Conservation (phyloP, 2,797 vertebrate genomes). For the Betta splendens region DNA sequence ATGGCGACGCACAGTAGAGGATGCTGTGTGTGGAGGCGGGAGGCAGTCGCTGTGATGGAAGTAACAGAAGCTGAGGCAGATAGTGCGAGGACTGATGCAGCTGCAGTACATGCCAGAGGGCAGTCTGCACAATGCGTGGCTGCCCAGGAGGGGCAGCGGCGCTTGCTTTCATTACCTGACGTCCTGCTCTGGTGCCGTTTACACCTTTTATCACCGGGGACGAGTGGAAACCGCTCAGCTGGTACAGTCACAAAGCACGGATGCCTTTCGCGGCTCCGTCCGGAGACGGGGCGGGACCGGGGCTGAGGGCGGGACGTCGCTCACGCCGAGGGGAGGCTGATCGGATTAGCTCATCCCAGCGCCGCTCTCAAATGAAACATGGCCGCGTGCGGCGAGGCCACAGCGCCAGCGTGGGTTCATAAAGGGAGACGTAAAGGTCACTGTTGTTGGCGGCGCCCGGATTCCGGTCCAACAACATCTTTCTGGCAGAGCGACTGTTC, state of each 20-base stretch:
- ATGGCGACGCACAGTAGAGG: background rate
- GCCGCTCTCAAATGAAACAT: slow-evolving; percentile 20
- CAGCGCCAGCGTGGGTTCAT: slow-evolving; percentile 40
- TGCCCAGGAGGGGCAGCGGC: slow-evolving; percentile 11
- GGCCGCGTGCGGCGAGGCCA: slow-evolving; percentile 16
- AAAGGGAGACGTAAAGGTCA: slow-evolving; percentile 55
- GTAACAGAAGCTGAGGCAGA: slow-evolving; percentile 19
- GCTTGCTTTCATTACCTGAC: slow-evolving; percentile 13
- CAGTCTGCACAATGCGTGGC: slow-evolving; percentile 28
- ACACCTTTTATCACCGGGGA: slow-evolving; percentile 2
- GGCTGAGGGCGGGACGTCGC: slow-evolving; percentile 13
- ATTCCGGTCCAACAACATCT: slow-evolving; percentile 27
- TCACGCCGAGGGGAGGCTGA: slow-evolving; percentile 26
- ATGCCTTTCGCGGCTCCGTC: slow-evolving; percentile 4
- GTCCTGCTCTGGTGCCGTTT: slow-evolving; percentile 7
- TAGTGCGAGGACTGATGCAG: slow-evolving; percentile 9
- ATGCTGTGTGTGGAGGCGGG: background rate
- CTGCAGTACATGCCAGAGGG: slow-evolving; percentile 3
- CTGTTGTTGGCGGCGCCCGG: slow-evolving; percentile 35
- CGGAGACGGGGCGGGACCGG: slow-evolving; percentile 15
- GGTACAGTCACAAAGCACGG: slow-evolving; percentile 13
- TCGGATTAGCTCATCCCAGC: slow-evolving; percentile 37
- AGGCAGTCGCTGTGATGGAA: slow-evolving; percentile 15
- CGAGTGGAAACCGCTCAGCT: slow-evolving; percentile 1
- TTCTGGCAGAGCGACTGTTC: slow-evolving; percentile 44